These are phyloP conservation scores for Chrysotoxum bicinctum DNA, from an alignment of 2,888 invertebrate genomes.

Conservation along the genomic window DNA sequence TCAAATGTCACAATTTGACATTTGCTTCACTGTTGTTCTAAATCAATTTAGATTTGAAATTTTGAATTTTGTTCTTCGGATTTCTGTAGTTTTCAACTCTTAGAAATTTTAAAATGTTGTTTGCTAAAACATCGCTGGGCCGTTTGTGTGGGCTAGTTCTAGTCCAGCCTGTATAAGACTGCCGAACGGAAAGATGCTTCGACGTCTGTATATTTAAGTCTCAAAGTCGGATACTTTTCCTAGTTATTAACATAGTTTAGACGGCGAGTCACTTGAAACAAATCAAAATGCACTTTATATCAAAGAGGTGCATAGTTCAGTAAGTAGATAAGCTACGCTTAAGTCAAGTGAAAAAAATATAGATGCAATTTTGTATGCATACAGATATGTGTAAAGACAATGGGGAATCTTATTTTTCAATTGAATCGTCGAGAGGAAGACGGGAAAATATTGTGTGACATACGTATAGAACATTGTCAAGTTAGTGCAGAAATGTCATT, in stretches of 20 bases:
- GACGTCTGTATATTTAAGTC: conserved; percentile 10
- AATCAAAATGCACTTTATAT: conserved; percentile 64
- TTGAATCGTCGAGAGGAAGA: conserved; percentile 56
- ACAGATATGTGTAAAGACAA: conserved; percentile 41
- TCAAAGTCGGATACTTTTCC: conserved; percentile 5
- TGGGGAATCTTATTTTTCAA: conserved; percentile 70
- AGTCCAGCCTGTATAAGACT: not conserved
- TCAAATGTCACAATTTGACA: too few species aligned
- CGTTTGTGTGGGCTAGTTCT: not conserved
- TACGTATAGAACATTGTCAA: conserved; percentile 23
- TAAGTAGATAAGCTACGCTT: conserved; percentile 7
- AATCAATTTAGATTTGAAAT: too few species aligned
- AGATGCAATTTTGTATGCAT: not conserved
- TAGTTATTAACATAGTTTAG: conserved; percentile 34
- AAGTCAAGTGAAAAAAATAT: not conserved
- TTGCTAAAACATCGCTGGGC: too few species aligned
- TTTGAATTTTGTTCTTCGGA: too few species aligned
- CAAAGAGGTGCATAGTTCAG: conserved; percentile 41
- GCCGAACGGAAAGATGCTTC: conserved; percentile 14
- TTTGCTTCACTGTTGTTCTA: too few species aligned
- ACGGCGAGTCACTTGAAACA: conserved; percentile 62
- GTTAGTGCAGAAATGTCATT: conserved; percentile 43
- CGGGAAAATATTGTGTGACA: conserved; percentile 57
- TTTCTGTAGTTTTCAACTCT: too few species aligned
- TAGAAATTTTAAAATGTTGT: too few species aligned